Evolutionary conservation across 2,113 vertebrate genomes (phyloP).

Genomic region (Engraulis encrasicolus): DNA sequence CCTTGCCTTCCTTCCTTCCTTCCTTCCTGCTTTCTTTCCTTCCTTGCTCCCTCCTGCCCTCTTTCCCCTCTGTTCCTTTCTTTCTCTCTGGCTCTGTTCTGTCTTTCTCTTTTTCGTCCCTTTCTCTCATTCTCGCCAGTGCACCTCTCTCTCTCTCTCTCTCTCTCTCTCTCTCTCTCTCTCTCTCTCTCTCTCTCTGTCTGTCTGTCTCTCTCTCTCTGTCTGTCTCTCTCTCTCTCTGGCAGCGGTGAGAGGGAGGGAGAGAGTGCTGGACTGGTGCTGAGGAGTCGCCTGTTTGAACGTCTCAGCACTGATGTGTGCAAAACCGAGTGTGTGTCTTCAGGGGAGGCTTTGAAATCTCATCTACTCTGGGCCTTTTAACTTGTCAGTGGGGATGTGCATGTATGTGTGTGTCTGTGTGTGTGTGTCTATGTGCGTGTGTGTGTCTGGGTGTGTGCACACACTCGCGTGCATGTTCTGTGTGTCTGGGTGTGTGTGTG

Average conservation of each 20-base stretch:
- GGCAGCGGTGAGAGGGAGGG: neutral
- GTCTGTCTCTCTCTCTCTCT: neutral
- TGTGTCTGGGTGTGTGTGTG: neutral
- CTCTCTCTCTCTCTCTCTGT: neutral
- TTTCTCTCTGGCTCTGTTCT: neutral
- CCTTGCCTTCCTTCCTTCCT: no score
- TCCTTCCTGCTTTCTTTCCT: no score
- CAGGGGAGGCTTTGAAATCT: conserved; percentile 76
- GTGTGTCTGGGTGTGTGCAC: conserved; percentile 55
- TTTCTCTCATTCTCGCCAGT: neutral
- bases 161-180: neutral
- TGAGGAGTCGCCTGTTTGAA: conserved; percentile 66
- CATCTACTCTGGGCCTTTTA: conserved; percentile 74
- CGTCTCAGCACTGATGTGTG: conserved; percentile 68
- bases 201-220: neutral
- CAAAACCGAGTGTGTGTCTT: conserved; percentile 69
- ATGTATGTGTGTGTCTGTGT: conserved; percentile 55
- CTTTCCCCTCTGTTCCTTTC: no score
- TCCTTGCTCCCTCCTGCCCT: neutral
- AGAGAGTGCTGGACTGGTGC: conserved; percentile 49
- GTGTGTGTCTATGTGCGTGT: neutral
- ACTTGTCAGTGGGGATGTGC: conserved; percentile 64
- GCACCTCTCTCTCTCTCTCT: neutral
- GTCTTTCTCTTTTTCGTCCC: neutral
- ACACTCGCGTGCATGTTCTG: no score